Conservation (phyloP, 2,113 vertebrate species). For the Bambusicola thoracicus region DNA sequence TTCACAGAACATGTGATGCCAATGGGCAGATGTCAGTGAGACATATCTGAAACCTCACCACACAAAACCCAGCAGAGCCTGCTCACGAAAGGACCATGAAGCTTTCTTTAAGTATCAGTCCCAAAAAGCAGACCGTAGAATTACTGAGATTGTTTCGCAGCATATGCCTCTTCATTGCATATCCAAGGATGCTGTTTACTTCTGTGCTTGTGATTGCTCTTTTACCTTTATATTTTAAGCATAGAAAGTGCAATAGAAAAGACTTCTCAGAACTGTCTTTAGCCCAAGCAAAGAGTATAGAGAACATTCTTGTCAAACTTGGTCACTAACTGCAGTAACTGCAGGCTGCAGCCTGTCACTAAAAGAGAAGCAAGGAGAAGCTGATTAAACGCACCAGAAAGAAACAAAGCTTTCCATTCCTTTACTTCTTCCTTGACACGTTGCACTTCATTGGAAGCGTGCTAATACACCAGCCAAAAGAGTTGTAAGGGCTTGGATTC, state of each 20-base stretch:
- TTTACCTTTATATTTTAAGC: not conserved
- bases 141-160: not conserved
- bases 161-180: not conserved
- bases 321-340: conserved; percentile 16
- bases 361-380: conserved; percentile 36
- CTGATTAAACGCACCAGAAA: conserved; percentile 47
- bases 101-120: not conserved
- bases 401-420: conserved; percentile 60
- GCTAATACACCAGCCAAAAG: conserved; percentile 52
- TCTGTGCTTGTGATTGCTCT: not conserved
- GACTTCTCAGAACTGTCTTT: not conserved
- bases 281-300: not conserved
- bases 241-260: not conserved
- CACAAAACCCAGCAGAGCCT: not conserved
- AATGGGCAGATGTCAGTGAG: not conserved
- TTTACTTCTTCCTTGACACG: conserved; percentile 48
- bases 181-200: not conserved
- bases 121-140: not conserved
- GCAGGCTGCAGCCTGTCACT: conserved; percentile 1
- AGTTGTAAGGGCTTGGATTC: conserved; percentile 46
- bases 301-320: conserved; percentile 24
- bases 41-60: not conserved
- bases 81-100: not conserved
- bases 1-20: not conserved
- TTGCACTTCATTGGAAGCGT: conserved; percentile 40